Evolutionary conservation across 2,797 vertebrate genomes (phyloP), one percentile per base, ranked within the genome.

Genomic region (Sebastes aleutianus): DNA sequence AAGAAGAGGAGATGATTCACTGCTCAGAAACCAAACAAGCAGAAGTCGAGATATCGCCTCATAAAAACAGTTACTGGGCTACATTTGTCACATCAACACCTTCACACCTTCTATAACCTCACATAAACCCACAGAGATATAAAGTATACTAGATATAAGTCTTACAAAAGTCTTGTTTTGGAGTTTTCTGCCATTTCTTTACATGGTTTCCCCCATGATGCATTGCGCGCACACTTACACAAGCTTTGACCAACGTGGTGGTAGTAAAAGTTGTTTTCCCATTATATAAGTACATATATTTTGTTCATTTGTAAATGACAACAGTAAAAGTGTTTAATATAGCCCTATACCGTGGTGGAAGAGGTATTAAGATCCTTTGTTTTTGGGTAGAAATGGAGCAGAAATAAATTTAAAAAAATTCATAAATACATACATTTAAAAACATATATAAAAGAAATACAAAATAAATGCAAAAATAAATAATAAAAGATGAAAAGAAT

Each of bases 371-470:
- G 13, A 14, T 43, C 13, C 13, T 43, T 43, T 14, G 36, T 39
- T 39, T 39, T 14, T 43, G 39, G 39, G 39, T 14, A 14, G n/a
- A n/a, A n/a, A n/a, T 43, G 39, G 39, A 43, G 13, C 13, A 43
- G 0, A 43, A 14, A 43, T 43, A 6, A 3, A 14, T n/a, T n/a
- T 3, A 1, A 39, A 43, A 12, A 32, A 36, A 39, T 2, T 2
- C 36, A 39, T 39, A 39, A 39, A 39, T 39, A 39, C 36, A 39
- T 39, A 39, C 0, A 39, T 39, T 39, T 13, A 39, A 39, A 39
- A 39, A 39, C 36, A 39, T 39, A 36, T 36, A 39, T 39, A 39
- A 39, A 39, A 39, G 0, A 39, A 39, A 36, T 36, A 36, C 0
- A 36, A 36, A 36, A 36, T 13, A 36, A 36, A 36, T 36, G 2